These are phyloP conservation scores for Trachymyrmex cornetzi DNA, from an alignment of 1,140 invertebrate species.

Conservation along the genomic window DNA sequence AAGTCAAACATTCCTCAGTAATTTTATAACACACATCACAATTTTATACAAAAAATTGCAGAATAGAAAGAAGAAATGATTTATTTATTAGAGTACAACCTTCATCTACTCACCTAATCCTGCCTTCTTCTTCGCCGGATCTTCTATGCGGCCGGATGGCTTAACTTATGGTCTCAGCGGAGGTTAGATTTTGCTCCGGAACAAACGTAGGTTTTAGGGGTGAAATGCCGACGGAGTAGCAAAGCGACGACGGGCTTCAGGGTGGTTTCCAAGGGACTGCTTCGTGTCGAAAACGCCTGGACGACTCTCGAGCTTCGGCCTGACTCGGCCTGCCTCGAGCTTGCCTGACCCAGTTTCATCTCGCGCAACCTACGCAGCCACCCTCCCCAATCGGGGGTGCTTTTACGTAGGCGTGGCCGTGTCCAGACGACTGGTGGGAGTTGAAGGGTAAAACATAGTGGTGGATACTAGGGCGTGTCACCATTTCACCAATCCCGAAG, in stretches of 20 bases:
- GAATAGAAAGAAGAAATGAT: background rate
- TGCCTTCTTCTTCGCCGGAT: background rate
- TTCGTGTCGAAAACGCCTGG: conserved; percentile 79
- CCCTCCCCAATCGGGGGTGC: conserved; percentile 73
- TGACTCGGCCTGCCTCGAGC: conserved; percentile 80
- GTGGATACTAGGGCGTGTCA: conserved; percentile 77
- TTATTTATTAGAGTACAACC: background rate
- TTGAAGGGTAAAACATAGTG: conserved; percentile 55
- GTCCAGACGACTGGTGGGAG: conserved; percentile 7
- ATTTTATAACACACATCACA: conserved; percentile 16
- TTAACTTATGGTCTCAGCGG: conserved; percentile 2
- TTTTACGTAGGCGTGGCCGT: conserved; percentile 78
- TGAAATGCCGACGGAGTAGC: conserved; percentile 75
- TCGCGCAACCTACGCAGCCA: conserved; percentile 73
- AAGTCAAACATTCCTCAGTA: conserved; percentile 20
- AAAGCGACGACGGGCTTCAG: conserved; percentile 82
- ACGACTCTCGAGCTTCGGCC: conserved; percentile 80
- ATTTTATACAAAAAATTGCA: background rate
- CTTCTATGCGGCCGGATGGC: background rate
- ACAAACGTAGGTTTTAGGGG: conserved; percentile 54
- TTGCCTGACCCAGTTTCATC: conserved; percentile 84
- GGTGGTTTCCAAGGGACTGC: conserved; percentile 85
- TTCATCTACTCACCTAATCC: conserved; percentile 64
- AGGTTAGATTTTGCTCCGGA: conserved; percentile 38
- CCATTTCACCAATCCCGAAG: conserved; percentile 61